Percentiles rank a stretch among this genome's conserved stretches.
Evolutionary conservation across 2,113 vertebrate genomes (phyloP).

Genomic region (Dasyurus viverrinus): DNA sequence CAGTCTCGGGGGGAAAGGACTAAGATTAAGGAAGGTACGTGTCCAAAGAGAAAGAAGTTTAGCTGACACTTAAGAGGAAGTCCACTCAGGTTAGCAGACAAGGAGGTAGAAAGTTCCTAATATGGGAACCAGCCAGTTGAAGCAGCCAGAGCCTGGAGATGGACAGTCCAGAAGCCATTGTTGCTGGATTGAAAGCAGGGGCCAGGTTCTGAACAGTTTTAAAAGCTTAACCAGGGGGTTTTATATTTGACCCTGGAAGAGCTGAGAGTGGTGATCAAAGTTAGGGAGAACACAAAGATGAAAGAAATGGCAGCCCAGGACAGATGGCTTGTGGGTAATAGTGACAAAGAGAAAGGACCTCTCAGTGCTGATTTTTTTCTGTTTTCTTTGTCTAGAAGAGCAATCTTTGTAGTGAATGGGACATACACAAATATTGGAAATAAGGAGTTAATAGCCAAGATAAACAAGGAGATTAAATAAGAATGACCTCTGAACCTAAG

Average conservation of each 20-base stretch:
- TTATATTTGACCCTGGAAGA: not conserved
- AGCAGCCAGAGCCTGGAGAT: not conserved
- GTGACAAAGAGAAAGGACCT: not conserved
- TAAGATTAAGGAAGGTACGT: not conserved
- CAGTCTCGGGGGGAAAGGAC: not conserved
- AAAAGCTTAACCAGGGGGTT: not conserved
- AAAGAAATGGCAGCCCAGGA: not conserved
- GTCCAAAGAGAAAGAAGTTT: not conserved
- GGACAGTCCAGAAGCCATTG: not conserved
- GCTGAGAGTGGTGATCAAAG: not conserved
- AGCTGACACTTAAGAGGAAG: not conserved
- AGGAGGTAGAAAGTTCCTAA: not conserved
- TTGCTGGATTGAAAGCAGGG: not conserved
- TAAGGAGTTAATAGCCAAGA: not conserved
- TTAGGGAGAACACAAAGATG: not conserved
- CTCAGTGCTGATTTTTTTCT: not conserved
- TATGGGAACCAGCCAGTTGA: not conserved
- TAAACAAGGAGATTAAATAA: not conserved
- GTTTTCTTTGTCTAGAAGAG: not conserved
- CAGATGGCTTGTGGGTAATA: not conserved
- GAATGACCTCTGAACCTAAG: not conserved
- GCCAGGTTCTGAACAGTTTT: not conserved
- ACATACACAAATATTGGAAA: not conserved
- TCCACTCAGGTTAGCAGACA: not conserved
- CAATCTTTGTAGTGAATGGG: not conserved